These are phyloP conservation scores for Trichonephila inaurata DNA, from an alignment of 1,140 invertebrate genomes.

Conservation along the genomic window DNA sequence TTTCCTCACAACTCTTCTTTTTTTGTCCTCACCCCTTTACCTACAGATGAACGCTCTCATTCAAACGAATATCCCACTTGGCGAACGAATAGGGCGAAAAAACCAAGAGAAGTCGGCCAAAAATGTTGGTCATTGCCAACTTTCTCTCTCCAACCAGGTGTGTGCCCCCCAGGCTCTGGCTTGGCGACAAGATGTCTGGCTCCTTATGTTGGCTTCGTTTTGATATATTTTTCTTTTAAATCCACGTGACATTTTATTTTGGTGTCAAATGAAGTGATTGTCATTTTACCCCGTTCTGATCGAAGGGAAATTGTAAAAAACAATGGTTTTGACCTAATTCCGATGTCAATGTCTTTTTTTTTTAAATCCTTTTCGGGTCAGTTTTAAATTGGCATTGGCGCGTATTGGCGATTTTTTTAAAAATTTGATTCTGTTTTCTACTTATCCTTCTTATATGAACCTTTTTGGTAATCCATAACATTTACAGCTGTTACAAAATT, in stretches of 20 bases:
- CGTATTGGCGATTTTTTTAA: too few relatives aligned
- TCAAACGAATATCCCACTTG: neutral
- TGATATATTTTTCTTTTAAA: conserved; percentile 5
- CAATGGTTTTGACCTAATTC: conserved; percentile 55
- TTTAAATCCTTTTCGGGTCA: neutral
- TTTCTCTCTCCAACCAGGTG: conserved; percentile 48
- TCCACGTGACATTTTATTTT: conserved; percentile 54
- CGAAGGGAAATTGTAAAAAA: neutral
- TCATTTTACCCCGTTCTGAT: neutral
- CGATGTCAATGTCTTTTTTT: neutral
- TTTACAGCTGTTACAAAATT: too few relatives aligned
- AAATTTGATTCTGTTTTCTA: too few relatives aligned
- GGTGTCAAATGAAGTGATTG: conserved; percentile 20
- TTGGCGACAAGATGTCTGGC: conserved; percentile 29
- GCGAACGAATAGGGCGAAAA: conserved; percentile 18
- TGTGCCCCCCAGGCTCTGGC: conserved; percentile 14
- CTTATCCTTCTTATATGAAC: too few relatives aligned
- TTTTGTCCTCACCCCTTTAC: conserved; percentile 8
- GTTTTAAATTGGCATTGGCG: neutral
- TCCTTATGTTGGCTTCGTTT: neutral
- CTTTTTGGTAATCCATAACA: too few relatives aligned
- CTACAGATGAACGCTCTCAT: neutral
- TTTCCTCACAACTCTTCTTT: neutral
- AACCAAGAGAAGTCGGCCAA: conserved; percentile 44
- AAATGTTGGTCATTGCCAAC: conserved; percentile 71